Evolutionary conservation across 1,140 invertebrate genomes (phyloP).

Genomic region (Drosophila auraria): DNA sequence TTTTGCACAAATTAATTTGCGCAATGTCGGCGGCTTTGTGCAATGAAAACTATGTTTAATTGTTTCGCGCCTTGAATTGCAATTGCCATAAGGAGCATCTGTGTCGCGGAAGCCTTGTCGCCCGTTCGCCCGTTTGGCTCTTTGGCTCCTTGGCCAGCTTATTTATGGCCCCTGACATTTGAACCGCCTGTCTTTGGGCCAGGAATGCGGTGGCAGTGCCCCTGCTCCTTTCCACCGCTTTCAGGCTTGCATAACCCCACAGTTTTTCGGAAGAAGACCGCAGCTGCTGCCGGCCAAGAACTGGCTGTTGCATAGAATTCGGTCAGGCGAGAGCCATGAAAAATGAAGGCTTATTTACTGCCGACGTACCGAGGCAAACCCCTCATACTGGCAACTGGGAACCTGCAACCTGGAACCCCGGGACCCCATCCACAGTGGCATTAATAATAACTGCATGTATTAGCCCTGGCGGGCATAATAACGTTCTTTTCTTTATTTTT

Average conservation of each 20-base stretch:
- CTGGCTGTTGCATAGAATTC: conserved; percentile 72
- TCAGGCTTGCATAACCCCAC: conserved; percentile 57
- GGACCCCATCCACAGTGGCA: conserved; percentile 64
- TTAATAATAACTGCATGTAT: conserved; percentile 72
- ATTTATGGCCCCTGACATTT: conserved; percentile 78
- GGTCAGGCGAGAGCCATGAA: conserved; percentile 74
- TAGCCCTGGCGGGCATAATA: conserved; percentile 61
- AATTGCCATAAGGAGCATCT: conserved; percentile 43
- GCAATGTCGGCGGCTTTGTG: conserved; percentile 77
- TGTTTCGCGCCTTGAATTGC: conserved; percentile 80
- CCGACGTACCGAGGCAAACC: conserved; percentile 54
- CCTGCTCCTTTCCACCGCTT: conserved; percentile 14
- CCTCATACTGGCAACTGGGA: background rate
- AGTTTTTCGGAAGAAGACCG: conserved; percentile 27
- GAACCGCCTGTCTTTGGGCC: conserved; percentile 54
- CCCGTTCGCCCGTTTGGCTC: conserved; percentile 7
- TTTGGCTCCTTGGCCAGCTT: conserved; percentile 30
- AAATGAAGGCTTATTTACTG: conserved; percentile 84
- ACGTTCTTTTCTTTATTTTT: conserved; percentile 9
- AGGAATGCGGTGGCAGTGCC: conserved; percentile 63
- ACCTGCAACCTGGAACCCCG: conserved; percentile 12
- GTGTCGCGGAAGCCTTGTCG: conserved; percentile 43
- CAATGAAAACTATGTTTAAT: conserved; percentile 84
- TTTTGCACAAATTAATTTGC: conserved; percentile 75
- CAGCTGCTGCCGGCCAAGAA: conserved; percentile 58